Evolutionary conservation across 2,888 invertebrate genomes (phyloP), one percentile per base, ranked within the genome.

Genomic region (Rhaphigaster nebulosa): DNA sequence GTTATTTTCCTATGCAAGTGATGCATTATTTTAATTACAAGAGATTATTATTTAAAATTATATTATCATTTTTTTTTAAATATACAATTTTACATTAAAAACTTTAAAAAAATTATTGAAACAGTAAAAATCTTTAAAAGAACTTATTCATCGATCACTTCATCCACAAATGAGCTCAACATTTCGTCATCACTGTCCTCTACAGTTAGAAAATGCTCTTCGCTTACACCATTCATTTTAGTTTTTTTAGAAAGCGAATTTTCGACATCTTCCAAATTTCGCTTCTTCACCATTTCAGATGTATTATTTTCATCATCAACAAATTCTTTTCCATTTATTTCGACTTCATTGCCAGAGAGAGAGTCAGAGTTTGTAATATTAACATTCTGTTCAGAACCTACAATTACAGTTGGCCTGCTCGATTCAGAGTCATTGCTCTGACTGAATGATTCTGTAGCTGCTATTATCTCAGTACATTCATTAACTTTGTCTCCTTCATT

Each of bases 111-210:
- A 76, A 38, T 20, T 38, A 76, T 4, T 23, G 23, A 6, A 38
- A 38, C 1, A 38, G 38, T 38, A 76, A 76, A 38, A 8, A 20
- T 76, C 70, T 23, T 76, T 38, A 1, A 38, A 23, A 76, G 13
- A 29, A 65, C 41, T 80, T 41, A 80, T 26, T 45, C 50, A 23
- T 89, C 89, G 10, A 20, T 26, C 4, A 91, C 87, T 87, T 91
- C 91, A 90, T 91, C 91, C 12, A 91, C 91, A 90, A 91, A 91
- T n/a, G 91, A 91, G 52, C 56, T 91, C 54, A 91, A 87, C 91
- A 91, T 91, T 50, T 90, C 91, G 60, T 89, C 76, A 23, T 89
- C 89, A 76, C 89, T 89, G 26, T 70, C 70, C 18, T 45, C 70
- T 8, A 84, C 45, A 45, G 84, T 84, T 23, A 84, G 18, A n/a